Conservation (phyloP, 2,888 invertebrate species). For the Steinernema scapterisci region DNA sequence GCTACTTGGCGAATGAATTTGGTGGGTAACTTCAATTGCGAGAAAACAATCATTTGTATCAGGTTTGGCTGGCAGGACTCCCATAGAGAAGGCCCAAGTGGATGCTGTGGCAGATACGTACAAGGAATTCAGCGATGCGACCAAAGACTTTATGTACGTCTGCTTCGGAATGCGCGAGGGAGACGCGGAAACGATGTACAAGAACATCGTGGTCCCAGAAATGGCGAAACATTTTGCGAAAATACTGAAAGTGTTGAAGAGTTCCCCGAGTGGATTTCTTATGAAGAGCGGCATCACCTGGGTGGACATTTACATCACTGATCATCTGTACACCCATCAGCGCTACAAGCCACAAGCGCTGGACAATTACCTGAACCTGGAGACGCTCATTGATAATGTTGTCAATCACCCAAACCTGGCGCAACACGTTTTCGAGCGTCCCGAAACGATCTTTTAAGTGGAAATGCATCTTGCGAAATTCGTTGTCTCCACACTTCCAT, state of each 20-base stretch:
- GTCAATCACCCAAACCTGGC: slow-evolving; percentile 51
- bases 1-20: not conserved
- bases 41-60: too few relatives aligned
- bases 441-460: too few relatives aligned
- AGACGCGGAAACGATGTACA: not conserved
- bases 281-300: not conserved
- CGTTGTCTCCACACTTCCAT: too few relatives aligned
- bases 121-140: not conserved
- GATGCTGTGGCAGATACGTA: not conserved
- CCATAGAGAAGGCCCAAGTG: not conserved
- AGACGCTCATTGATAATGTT: slow-evolving; percentile 52
- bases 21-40: not conserved
- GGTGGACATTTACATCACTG: not conserved
- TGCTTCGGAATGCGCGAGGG: not conserved
- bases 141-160: not conserved
- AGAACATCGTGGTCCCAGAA: not conserved
- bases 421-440: slow-evolving; percentile 53
- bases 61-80: not conserved
- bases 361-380: slow-evolving; percentile 48
- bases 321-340: not conserved
- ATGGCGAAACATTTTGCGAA: not conserved
- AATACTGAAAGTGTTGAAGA: not conserved
- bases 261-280: not conserved
- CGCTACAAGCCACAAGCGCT: slow-evolving; percentile 34
- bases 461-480: too few relatives aligned